Base-by-base conservation (phyloP, 2,797 vertebrate species). In the Mionectes olivaceus region DNA sequence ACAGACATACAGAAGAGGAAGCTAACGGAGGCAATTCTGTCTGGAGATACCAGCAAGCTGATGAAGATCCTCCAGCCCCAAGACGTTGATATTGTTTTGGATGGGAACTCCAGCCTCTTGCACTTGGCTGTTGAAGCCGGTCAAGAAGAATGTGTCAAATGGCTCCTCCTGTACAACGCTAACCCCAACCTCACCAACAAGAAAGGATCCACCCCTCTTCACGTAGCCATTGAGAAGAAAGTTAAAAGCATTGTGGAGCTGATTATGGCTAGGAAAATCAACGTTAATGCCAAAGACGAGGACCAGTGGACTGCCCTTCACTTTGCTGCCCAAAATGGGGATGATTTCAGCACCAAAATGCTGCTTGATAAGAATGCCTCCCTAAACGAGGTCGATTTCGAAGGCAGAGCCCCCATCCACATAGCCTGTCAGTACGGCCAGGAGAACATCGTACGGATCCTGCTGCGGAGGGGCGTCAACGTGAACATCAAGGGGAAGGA, bases 41-140 rank as follows among this genome's bases (percentile, higher is more conserved):
- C 95, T 3, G 99, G 99, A 96, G 99, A 99, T 96, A 99, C 98
- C 1, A 98, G 98, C 91, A 99, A 99, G 97, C 97, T 99, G 85
- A 99, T 99, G 99, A 99, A 99, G 98, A 99, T 99, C 95, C 98
- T 99, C 46, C 99, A 99, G 97, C 99, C 99, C 37, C 99, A 99
- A 97, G 99, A 99, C 30, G 99, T 99, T 12, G 99, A 99, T 92
- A 98, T 99, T 79, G 97, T 98, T 19, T 97, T 99, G 13, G 99
- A 99, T 2, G 98, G 99, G 14, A 98, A 98, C 5, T 98, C 97
- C 78, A 98, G 98, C 78, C 98, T 99, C 49, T 98, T 99, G 76
- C 99, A 99, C 95, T 97, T 99, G 73, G 99, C 99, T 5, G 98
- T 99, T 85, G 97, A 97, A 69, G 96, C 98, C 14, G 98, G 98